Percentiles rank a stretch among this genome's conserved stretches.
Conservation (phyloP, 2,113 vertebrate genomes). For the Neoarius graeffei region DNA sequence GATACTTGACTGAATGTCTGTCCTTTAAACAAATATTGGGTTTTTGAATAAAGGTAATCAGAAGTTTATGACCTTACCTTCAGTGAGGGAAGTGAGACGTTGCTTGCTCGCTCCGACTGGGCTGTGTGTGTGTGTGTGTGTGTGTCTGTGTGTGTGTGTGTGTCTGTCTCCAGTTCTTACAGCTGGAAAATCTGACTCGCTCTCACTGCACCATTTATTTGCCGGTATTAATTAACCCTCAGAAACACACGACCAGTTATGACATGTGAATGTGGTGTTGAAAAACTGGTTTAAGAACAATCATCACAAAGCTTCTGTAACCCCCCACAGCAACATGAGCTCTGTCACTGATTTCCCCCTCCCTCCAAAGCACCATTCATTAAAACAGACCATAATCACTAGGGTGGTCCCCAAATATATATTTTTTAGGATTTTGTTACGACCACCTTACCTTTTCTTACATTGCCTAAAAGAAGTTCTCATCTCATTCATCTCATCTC, state of each 20-base stretch:
- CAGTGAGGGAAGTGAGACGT: background rate
- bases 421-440: no score
- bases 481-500: no score
- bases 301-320: background rate
- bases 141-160: conserved; percentile 29
- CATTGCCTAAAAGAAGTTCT: no score
- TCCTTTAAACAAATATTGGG: background rate
- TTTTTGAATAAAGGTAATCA: background rate
- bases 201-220: conserved; percentile 53
- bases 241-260: background rate
- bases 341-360: background rate
- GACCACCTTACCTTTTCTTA: no score
- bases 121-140: background rate
- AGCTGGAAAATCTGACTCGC: conserved; percentile 76
- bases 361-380: background rate
- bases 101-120: background rate
- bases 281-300: background rate
- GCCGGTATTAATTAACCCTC: conserved; percentile 12
- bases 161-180: conserved; percentile 57
- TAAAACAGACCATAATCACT: background rate
- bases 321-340: background rate
- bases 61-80: background rate
- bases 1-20: background rate
- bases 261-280: background rate
- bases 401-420: no score